Base-by-base conservation (phyloP, 2,888 invertebrate genomes). In the Eurytoma adleriae region DNA sequence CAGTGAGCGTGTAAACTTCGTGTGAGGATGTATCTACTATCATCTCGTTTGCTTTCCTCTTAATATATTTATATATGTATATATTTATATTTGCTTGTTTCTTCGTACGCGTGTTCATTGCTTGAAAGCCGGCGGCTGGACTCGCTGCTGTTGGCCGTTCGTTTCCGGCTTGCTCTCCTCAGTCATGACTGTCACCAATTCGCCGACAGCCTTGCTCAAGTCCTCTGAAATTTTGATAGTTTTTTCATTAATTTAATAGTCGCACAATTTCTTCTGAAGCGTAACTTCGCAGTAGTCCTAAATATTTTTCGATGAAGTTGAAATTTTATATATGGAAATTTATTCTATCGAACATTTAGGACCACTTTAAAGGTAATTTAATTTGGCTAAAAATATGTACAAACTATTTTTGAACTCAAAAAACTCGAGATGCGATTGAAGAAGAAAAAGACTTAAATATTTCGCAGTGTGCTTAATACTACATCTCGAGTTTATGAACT, bases 131-230 rank as follows among this genome's bases (percentile, higher is more conserved):
- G 90, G 90, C 62, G 89, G 90, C 72, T 89, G 82, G 27, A 66
- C 70, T 57, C 70, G 71, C 62, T 78, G 76, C 57, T 78, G 87
- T 30, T 89, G 88, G 57, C 89, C 90, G 74, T 90, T 90, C 73
- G 88, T 85, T 74, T 85, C 87, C 67, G 86, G 79, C 54, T 80
- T 84, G 75, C 54, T 83, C 78, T 97, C 96, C 88, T 97, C 95
- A 62, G 95, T 96, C 94, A 98, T 97, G 73, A 96, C 97, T 66
- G 96, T 96, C 83, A 98, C 98, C 87, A 98, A 92, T 88, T 96
- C 95, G 88, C 96, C 96, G 85, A 97, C 96, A 80, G 96, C 97
- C 91, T 95, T 94, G 79, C 96, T 96, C 84, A 97, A 93, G 91
- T 97, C 96, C 90, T 96, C 96, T 95, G 92, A 68, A 92, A 85